Evolutionary conservation across 2,797 vertebrate genomes (phyloP), one percentile per base, ranked within the genome.

Genomic region (Astyanax mexicanus): DNA sequence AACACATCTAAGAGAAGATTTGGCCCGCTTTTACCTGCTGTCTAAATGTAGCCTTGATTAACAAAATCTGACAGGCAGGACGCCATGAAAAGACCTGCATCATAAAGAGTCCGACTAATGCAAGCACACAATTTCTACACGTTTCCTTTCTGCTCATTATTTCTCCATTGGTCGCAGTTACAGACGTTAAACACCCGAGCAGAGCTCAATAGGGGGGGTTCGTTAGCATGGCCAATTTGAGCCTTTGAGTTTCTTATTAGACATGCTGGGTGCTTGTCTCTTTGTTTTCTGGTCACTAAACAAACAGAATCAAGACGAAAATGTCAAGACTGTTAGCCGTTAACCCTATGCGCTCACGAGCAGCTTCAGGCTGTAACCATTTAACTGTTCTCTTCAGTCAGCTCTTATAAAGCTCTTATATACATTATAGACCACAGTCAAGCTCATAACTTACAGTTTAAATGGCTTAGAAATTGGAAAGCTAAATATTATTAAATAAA

Each of bases 261-360:
- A 62, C 68, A 74, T 76, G 72, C 72, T 66, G 42, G 13, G 3
- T 52, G 58, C 40, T 62, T 4, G 4, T 54, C 47, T 44, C 65
- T 72, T 84, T 45, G 62, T 80, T 81, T 84, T 78, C 80, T 44
- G 0, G 0, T 13, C 67, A 81, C 84, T 77, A 84, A 79, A 83
- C 76, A 80, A 69, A 78, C 64, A 75, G 40, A 77, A 80, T 61
- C 2, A 79, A 77, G 73, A 77, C 57, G 61, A 84, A 90, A 88
- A 86, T 81, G 79, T 81, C 75, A 86, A 55, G 60, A 17, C 23
- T 74, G 42, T n/a, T 17, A 75, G 68, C 78, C 67, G 82, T 84
- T 85, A 86, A 86, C 82, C 69, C 37, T 5, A 29, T 32, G n/a
- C n/a, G n/a, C n/a, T n/a, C n/a, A n/a, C n/a, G n/a, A n/a, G n/a